Percentiles rank a stretch among this genome's conserved stretches.
These are phyloP conservation scores for Chymomyza fuscimana DNA, from an alignment of 2,888 invertebrate species.

Conservation along the genomic window DNA sequence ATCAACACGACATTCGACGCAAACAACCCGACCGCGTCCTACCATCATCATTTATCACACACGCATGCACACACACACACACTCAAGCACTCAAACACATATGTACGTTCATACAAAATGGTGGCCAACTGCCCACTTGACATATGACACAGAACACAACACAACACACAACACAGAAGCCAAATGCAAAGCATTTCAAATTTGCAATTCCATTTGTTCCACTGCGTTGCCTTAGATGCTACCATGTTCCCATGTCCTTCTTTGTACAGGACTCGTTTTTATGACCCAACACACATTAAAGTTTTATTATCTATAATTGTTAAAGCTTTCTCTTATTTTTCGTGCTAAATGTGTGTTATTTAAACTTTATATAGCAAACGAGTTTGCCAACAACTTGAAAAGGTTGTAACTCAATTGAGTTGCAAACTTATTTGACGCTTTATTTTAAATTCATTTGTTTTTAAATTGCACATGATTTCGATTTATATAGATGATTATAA, in stretches of 20 bases:
- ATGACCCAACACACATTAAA: constrained; percentile 37
- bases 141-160: neutral
- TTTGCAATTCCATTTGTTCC: constrained; percentile 47
- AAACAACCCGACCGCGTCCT: constrained; percentile 1
- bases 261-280: constrained; percentile 26
- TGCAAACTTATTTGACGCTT: neutral
- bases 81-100: constrained; percentile 14
- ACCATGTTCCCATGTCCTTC: constrained; percentile 12
- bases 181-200: constrained; percentile 22
- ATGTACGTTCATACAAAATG: constrained; percentile 20
- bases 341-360: neutral
- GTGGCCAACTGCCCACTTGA: constrained; percentile 12
- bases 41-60: constrained; percentile 1
- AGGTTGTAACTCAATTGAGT: neutral
- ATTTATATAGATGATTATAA: neutral
- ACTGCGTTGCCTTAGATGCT: neutral
- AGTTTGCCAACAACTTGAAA: neutral
- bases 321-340: constrained; percentile 20
- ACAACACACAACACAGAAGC: neutral
- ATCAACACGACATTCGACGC: constrained; percentile 9
- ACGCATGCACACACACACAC: neutral
- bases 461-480: neutral
- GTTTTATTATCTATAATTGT: constrained; percentile 54
- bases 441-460: neutral
- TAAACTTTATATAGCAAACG: neutral